Evolutionary conservation across 2,888 invertebrate species (phyloP).

Genomic region (Himalopsyche kuldschensis): DNA sequence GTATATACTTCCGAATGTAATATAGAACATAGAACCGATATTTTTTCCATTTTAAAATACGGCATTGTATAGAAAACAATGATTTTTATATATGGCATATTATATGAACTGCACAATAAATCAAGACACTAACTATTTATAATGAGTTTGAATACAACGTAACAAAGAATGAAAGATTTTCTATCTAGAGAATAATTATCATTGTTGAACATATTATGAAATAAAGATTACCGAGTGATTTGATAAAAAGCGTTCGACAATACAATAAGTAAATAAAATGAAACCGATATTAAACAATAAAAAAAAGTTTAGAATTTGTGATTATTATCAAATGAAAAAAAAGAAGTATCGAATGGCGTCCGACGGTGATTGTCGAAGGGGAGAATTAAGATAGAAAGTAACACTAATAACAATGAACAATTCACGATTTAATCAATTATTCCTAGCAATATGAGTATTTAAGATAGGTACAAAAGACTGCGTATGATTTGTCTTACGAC

Average conservation of each 20-base stretch:
- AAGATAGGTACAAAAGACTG: conserved; percentile 2
- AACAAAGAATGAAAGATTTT: background rate
- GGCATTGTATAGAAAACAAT: background rate
- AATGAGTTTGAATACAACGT: background rate
- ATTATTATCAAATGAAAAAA: background rate
- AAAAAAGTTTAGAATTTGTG: background rate
- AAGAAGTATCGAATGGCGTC: background rate
- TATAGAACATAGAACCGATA: too few relatives aligned
- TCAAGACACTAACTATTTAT: background rate
- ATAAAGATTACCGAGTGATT: background rate
- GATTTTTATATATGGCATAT: background rate
- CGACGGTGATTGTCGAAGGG: background rate
- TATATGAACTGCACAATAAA: background rate
- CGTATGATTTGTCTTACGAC: background rate
- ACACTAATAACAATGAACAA: background rate
- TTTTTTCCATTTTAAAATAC: too few relatives aligned
- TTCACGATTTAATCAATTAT: background rate
- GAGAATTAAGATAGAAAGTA: background rate
- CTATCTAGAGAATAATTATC: background rate
- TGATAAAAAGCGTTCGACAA: background rate
- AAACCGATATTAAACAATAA: background rate
- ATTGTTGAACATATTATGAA: background rate
- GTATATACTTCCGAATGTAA: too few relatives aligned
- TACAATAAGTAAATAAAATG: background rate
- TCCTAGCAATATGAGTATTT: conserved; percentile 3